Evolutionary conservation across 2,113 vertebrate species (phyloP).

Genomic region (Bufo gargarizans): DNA sequence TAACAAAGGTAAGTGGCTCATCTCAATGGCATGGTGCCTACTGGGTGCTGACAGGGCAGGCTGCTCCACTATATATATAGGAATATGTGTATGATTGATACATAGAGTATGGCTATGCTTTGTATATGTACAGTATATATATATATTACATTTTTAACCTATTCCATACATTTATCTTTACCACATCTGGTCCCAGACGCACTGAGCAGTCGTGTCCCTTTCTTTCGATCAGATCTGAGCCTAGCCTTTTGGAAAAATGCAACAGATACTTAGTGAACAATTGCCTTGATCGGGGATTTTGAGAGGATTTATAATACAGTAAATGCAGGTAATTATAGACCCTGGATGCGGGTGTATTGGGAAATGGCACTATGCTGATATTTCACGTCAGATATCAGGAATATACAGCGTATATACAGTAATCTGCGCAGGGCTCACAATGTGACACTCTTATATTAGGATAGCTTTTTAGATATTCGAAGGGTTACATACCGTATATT

Average conservation of each 20-base stretch:
- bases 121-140: not conserved
- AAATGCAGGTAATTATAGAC: not conserved
- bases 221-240: not conserved
- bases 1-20: conserved; percentile 56
- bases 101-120: not conserved
- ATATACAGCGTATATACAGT: not conserved
- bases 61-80: not conserved
- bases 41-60: not conserved
- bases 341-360: not conserved
- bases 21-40: conserved; percentile 37
- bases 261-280: conserved; percentile 55
- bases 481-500: too few species aligned
- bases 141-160: not conserved
- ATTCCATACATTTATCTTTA: not conserved
- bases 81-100: not conserved
- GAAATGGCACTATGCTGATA: not conserved
- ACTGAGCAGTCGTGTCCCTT: not conserved
- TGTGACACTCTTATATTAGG: not conserved
- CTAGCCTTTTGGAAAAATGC: conserved; percentile 36
- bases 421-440: not conserved
- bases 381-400: not conserved
- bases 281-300: conserved; percentile 33
- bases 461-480: not conserved
- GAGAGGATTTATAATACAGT: not conserved
- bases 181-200: not conserved